These are phyloP conservation scores for Asteroscopus sphinx DNA, from an alignment of 2,888 invertebrate species.

Conservation along the genomic window DNA sequence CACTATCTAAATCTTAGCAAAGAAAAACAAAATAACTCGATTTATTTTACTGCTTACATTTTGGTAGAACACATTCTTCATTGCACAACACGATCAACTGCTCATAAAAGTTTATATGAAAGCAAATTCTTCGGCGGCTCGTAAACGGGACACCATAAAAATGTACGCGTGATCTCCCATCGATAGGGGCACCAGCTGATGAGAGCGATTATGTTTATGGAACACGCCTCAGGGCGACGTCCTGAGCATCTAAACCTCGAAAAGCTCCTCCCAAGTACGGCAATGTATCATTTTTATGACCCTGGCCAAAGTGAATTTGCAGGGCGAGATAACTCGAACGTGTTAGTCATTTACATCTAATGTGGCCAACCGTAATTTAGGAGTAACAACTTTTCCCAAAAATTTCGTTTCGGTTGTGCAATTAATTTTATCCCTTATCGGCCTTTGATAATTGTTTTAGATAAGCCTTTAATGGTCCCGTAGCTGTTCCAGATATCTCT, in stretches of 20 bases:
- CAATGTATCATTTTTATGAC: conserved; percentile 87
- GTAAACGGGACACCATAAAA: conserved; percentile 79
- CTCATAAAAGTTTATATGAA: conserved; percentile 76
- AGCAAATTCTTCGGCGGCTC: conserved; percentile 77
- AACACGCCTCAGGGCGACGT: conserved; percentile 67
- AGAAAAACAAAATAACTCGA: conserved; percentile 37
- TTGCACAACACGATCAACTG: conserved; percentile 64
- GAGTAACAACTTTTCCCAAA: conserved; percentile 51
- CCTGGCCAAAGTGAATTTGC: conserved; percentile 86
- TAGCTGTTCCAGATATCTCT: conserved; percentile 44
- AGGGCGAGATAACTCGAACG: conserved; percentile 83
- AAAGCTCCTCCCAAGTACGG: conserved; percentile 75
- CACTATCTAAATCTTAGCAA: conserved; percentile 10
- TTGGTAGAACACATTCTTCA: conserved; percentile 59
- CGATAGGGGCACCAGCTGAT: conserved; percentile 80
- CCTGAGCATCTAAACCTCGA: conserved; percentile 75
- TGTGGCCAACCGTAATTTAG: conserved; percentile 61
- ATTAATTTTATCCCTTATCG: conserved; percentile 59
- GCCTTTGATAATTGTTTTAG: conserved; percentile 57
- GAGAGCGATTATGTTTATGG: conserved; percentile 85
- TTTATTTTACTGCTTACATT: conserved; percentile 53
- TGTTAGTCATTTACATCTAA: conserved; percentile 83
- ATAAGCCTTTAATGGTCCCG: conserved; percentile 50
- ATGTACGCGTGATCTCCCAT: conserved; percentile 69
- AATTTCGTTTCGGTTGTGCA: conserved; percentile 42